Base-by-base conservation (phyloP, 2,113 vertebrate genomes). In the Ailuropoda melanoleuca region DNA sequence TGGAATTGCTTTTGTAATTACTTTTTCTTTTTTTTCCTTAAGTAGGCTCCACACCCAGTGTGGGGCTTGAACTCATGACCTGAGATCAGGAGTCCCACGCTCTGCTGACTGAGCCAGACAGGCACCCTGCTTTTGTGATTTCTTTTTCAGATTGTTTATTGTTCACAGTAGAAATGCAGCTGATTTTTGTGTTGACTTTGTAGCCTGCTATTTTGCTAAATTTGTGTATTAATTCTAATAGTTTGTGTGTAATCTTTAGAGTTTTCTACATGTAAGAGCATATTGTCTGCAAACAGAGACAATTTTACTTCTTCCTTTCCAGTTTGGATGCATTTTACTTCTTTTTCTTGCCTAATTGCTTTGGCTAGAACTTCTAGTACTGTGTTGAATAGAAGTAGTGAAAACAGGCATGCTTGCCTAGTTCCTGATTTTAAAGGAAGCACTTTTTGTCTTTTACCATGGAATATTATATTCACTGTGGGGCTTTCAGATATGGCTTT, bases 181-280 rank as follows among this genome's bases (percentile, higher is more conserved):
- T 55, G n/a, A 46, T 55, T 95, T 92, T 88, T 95, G 43, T 91
- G 50, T 91, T 91, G 72, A 43, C 46, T 91, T 85, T 86, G 10
- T 86, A 74, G 9, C 21, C 43, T 87, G 6, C n/a, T 74, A 23
- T 70, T 92, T 81, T 88, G 48, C 56, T 80, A 60, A 68, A 34
- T 80, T 68, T 2, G 58, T 64, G 56, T 86, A 53, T 64, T 92
- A 82, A 37, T 72, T 75, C 55, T 89, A 64, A 74, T 11, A 37
- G 7, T 95, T 84, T 39, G 14, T 58, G 7, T 55, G n/a, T 43
- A 82, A 53, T 74, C 17, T 72, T 81, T 15, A 95, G 43, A 14
- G 19, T 85, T 95, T 91, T 95, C 58, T 86, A 8, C 26, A 13
- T 78, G 34, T n/a, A 68, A 78, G 29, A 78, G 64, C 23, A n/a